These are phyloP conservation scores for Oikopleura dioica DNA, from an alignment of 23 tunicate species.

Conservation along the genomic window DNA sequence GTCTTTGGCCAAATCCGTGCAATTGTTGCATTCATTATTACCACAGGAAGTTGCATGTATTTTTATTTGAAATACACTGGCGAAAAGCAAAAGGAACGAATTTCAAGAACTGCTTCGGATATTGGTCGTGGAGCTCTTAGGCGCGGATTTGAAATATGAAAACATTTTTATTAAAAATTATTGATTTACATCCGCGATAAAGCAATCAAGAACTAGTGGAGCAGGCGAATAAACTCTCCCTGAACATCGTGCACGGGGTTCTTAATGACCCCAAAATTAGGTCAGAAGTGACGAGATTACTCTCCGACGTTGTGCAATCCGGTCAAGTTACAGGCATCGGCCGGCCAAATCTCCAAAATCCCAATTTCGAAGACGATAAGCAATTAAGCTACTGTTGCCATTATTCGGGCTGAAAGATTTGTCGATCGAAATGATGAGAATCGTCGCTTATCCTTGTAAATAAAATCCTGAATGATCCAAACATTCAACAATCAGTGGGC, in stretches of 20 bases:
- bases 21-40: not conserved
- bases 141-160: too few species aligned
- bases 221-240: not conserved
- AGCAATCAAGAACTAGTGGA: not conserved
- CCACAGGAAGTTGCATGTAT: not conserved
- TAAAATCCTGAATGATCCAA: not conserved
- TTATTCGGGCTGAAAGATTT: too few species aligned
- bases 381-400: too few species aligned
- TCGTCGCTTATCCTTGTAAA: not conserved
- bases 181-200: too few species aligned
- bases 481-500: slow-evolving; percentile 6
- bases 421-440: too few species aligned
- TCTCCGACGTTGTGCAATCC: not conserved
- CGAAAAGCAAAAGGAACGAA: not conserved
- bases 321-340: slow-evolving; percentile 15
- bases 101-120: not conserved
- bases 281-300: not conserved
- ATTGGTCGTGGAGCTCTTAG: not conserved
- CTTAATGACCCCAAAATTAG: not conserved
- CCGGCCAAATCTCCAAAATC: slow-evolving; percentile 13
- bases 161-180: too few species aligned
- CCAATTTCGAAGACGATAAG: too few species aligned
- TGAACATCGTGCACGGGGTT: not conserved
- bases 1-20: too few species aligned
- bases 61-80: not conserved